Base-by-base conservation (phyloP, 2,113 vertebrate genomes). In the Tragelaphus buxtoni region DNA sequence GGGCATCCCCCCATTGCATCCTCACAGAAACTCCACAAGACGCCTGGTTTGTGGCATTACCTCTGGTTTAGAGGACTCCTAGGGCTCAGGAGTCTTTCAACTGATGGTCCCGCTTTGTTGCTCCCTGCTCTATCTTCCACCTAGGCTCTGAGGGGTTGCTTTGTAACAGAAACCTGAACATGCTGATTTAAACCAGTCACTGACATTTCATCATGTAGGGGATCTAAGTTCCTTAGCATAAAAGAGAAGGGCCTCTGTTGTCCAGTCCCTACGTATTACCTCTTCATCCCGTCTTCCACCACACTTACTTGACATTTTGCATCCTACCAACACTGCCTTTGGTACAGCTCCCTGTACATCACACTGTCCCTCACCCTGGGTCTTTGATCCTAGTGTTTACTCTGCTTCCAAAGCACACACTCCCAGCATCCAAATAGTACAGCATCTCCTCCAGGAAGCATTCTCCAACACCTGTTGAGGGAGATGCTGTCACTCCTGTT, bases 11-110 rank as follows among this genome's bases (percentile, higher is more conserved):
- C 49, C 14, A 28, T 17, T 1, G 5, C 79, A 56, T 65, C 35
- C 45, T 22, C 10, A 53, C 65, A 8, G 0, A 7, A 13, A 0
- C 12, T 30, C 61, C 2, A 0, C 1, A 4, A 16, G 24, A 81
- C 10, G 13, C 74, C 51, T 56, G 90, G 17, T 42, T 47, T 0
- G 0, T n/a, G 53, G 61, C 47, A 49, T 24, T 11, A 0, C 32
- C 55, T 86, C 20, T 60, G 53, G 26, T 32, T 83, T 45, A 18
- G 53, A n/a, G 9, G 74, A 76, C 35, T 45, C 80, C 32, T 49
- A 17, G 85, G 60, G 24, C 47, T 47, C 55, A 14, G 10, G 9
- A 47, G 65, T n/a, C 69, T 47, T 20, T 53, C 17, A 42, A 16
- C 3, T 77, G 61, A 39, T 79, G 61, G n/a, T 30, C 69, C 60